A percentile compares a stretch with the other conserved stretches of the same genome.
phyloP scores from a whole-genome alignment of 2,888 invertebrate genomes.

The Cryptus armator region DNA sequence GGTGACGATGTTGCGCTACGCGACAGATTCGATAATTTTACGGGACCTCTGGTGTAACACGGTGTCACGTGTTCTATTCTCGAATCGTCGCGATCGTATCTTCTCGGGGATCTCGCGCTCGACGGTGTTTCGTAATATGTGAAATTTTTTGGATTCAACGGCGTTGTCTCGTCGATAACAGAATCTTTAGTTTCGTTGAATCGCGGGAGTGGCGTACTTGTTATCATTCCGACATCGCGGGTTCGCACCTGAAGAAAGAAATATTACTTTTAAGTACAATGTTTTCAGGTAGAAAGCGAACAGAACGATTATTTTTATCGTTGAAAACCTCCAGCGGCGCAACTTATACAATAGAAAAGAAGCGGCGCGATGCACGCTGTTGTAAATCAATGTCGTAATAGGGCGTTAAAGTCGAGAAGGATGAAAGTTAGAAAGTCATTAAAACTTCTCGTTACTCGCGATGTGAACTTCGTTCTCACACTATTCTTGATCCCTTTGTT shows the following conservation, averaged over 20 bases:
- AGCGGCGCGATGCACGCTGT: not conserved
- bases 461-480: conserved; percentile 5
- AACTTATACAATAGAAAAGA: conserved; percentile 25
- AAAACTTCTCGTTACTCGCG: not conserved
- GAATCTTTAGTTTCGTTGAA: conserved; percentile 42
- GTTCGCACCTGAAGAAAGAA: conserved; percentile 77
- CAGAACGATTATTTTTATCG: not conserved
- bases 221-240: conserved; percentile 80
- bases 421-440: conserved; percentile 51
- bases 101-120: conserved; percentile 45
- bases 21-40: conserved; percentile 56
- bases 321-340: not conserved
- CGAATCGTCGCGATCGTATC: conserved; percentile 43
- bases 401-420: conserved; percentile 17
- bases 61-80: conserved; percentile 57
- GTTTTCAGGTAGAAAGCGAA: conserved; percentile 21
- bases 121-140: conserved; percentile 32
- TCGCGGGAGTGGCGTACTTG: conserved; percentile 77
- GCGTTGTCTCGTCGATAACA: conserved; percentile 63
- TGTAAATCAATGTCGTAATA: conserved; percentile 35
- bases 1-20: conserved; percentile 53
- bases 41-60: conserved; percentile 33
- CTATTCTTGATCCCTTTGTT: not conserved
- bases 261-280: not conserved
- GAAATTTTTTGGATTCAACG: conserved; percentile 62